phyloP scores from a whole-genome alignment of 2,113 vertebrate genomes.

The Forbesichthys agassizii region DNA sequence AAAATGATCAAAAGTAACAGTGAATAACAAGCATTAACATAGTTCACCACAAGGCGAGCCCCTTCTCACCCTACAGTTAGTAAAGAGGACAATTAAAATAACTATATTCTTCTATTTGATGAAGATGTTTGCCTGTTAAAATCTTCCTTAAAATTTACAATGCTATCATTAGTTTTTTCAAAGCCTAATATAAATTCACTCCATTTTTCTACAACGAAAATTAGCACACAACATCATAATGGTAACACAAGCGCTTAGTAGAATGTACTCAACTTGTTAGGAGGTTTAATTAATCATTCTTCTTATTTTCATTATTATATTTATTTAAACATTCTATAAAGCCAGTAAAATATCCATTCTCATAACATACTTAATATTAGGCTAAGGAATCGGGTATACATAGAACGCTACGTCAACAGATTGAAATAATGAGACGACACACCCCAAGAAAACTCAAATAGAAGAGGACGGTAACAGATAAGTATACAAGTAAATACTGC shows the following conservation, averaged over 20 bases:
- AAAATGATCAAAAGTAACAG: conserved; percentile 99
- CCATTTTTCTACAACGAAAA: conserved; percentile 99
- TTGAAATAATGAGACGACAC: conserved; percentile 79
- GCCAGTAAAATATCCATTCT: conserved; percentile 99
- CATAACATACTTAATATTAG: conserved; percentile 96
- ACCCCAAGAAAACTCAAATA: conserved; percentile 76
- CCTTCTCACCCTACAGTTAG: conserved; percentile 97
- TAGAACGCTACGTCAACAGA: conserved; percentile 90
- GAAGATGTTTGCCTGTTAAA: conserved; percentile 96
- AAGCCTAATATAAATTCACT: conserved; percentile 99
- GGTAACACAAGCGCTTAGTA: conserved; percentile 98
- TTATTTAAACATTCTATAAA: conserved; percentile 97
- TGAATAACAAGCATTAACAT: conserved; percentile 99
- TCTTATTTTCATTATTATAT: conserved; percentile 78
- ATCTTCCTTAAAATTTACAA: conserved; percentile 96
- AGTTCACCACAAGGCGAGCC: conserved; percentile 96
- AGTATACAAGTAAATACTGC: conserved; percentile 91
- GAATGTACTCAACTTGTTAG: conserved; percentile 93
- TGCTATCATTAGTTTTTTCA: conserved; percentile 96
- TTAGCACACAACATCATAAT: conserved; percentile 98
- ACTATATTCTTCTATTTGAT: conserved; percentile 97
- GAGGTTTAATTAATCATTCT: conserved; percentile 82
- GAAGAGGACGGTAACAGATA: conserved; percentile 82
- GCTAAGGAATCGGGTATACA: conserved; percentile 91
- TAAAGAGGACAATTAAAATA: conserved; percentile 99